phyloP scores from a whole-genome alignment of 2,888 invertebrate genomes.

The Ornithoptera priamus region DNA sequence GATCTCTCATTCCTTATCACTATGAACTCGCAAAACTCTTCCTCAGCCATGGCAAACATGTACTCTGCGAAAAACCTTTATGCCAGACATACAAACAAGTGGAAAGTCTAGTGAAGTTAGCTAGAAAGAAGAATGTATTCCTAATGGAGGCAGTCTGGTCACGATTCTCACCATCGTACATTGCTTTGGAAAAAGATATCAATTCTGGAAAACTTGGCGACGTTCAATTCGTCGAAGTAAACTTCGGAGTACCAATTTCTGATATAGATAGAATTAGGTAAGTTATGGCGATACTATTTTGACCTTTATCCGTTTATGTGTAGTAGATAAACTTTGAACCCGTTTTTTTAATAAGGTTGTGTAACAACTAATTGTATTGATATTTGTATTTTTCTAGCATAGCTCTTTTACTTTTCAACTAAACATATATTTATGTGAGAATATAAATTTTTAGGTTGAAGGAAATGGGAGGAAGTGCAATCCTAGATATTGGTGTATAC shows the following conservation, averaged over 20 bases:
- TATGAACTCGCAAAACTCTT: slow-evolving; percentile 84
- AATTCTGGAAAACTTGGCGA: slow-evolving; percentile 85
- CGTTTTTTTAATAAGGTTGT: not conserved
- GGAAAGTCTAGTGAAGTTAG: slow-evolving; percentile 83
- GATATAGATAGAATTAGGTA: slow-evolving; percentile 55
- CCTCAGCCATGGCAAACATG: slow-evolving; percentile 90
- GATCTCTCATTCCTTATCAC: slow-evolving; percentile 87
- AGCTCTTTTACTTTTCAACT: no score
- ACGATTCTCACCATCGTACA: slow-evolving; percentile 88
- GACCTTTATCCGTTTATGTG: not conserved
- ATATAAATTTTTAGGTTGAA: slow-evolving; percentile 40
- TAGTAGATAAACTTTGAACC: slow-evolving; percentile 1
- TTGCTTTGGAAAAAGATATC: slow-evolving; percentile 84
- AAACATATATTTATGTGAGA: not conserved
- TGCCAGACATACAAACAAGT: slow-evolving; percentile 89
- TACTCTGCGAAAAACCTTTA: slow-evolving; percentile 95
- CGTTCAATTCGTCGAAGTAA: slow-evolving; percentile 81
- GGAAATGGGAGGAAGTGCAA: slow-evolving; percentile 87
- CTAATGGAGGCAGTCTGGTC: slow-evolving; percentile 96
- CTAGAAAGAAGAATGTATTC: slow-evolving; percentile 86
- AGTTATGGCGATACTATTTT: slow-evolving; percentile 28
- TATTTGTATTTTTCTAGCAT: not conserved
- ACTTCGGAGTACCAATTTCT: slow-evolving; percentile 83
- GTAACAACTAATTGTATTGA: not conserved
- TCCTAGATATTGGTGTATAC: slow-evolving; percentile 90